Percentiles rank a stretch among this genome's conserved stretches.
phyloP scores from a whole-genome alignment of 2,113 vertebrate species.

The Passer montanus region DNA sequence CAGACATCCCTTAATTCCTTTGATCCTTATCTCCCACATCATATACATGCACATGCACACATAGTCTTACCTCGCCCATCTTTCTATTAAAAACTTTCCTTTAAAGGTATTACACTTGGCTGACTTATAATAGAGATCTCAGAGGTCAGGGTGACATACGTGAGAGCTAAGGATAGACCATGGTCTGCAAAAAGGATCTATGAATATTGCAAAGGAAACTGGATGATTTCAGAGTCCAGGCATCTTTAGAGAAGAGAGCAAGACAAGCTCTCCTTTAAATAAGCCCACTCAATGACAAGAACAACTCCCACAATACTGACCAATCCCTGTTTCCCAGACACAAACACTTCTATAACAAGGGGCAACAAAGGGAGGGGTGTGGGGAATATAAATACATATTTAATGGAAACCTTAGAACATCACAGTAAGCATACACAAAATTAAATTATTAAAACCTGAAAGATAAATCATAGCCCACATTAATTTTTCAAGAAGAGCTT shows the following conservation, averaged over 20 bases:
- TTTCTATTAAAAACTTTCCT: not conserved
- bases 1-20: not conserved
- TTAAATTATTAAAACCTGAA: not conserved
- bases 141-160: not conserved
- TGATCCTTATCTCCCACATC: not conserved
- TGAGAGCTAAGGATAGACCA: not conserved
- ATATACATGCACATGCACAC: not conserved
- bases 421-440: not conserved
- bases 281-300: not conserved
- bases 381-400: not conserved
- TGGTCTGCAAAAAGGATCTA: not conserved
- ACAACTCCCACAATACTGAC: not conserved
- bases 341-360: not conserved
- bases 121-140: not conserved
- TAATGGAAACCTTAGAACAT: not conserved
- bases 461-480: not conserved
- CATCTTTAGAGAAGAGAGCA: not conserved
- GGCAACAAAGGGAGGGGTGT: accelerated
- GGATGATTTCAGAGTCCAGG: constrained; percentile 21
- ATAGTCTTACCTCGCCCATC: not conserved
- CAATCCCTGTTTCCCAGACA: not conserved
- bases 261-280: constrained; percentile 13
- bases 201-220: not conserved
- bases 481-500: not conserved
- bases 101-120: not conserved